Conservation (phyloP, 2,888 invertebrate genomes). For the Epistrophe eligans region DNA sequence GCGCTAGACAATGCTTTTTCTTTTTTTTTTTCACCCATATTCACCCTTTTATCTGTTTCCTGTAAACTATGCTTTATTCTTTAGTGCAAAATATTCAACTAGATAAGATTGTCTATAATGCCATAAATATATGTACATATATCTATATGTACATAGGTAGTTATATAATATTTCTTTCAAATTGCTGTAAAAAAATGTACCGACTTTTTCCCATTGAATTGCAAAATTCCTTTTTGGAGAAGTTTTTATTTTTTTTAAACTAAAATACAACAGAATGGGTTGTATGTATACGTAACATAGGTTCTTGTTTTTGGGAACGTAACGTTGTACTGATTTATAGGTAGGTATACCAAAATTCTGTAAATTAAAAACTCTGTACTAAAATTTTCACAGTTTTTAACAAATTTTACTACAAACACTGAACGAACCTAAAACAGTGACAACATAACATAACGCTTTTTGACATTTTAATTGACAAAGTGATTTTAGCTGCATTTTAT, state of each 20-base stretch:
- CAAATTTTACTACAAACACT: too few species aligned
- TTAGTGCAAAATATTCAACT: slow-evolving; percentile 45
- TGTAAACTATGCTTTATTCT: slow-evolving; percentile 19
- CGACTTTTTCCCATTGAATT: background rate
- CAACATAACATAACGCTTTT: too few species aligned
- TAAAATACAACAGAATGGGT: background rate
- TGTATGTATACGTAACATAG: too few species aligned
- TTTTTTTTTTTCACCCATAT: background rate
- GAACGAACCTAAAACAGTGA: too few species aligned
- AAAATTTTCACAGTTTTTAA: too few species aligned
- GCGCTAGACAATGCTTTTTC: slow-evolving; percentile 25
- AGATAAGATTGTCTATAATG: slow-evolving; percentile 47
- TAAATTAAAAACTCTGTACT: too few species aligned
- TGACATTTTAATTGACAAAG: too few species aligned
- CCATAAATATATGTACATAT: background rate
- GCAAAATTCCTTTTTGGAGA: background rate
- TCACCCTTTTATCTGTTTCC: slow-evolving; percentile 37
- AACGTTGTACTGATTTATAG: too few species aligned
- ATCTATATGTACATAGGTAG: too few species aligned
- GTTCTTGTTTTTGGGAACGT: too few species aligned
- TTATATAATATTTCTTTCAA: slow-evolving; percentile 6
- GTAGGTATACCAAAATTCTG: too few species aligned
- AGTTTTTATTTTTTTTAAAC: background rate
- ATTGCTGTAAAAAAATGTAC: background rate
- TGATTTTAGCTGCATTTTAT: too few species aligned